Evolutionary conservation across 2,797 vertebrate genomes (phyloP).

Genomic region (Diceros bicornis): DNA sequence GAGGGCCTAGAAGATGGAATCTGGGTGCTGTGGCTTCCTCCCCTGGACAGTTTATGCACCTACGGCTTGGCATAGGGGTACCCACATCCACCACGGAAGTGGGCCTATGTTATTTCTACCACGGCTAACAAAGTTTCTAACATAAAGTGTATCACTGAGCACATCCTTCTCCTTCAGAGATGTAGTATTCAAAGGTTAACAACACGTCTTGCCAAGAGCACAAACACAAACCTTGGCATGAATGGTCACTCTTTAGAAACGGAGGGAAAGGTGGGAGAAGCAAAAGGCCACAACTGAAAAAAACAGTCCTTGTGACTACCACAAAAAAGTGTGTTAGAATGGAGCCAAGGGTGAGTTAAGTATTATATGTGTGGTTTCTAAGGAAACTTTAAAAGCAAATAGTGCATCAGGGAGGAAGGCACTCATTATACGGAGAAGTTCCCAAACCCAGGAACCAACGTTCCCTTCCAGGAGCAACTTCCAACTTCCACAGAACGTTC

Average conservation of each 20-base stretch:
- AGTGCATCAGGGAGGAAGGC: neutral
- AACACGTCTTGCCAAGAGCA: neutral
- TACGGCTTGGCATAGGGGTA: neutral
- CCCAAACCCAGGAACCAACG: neutral
- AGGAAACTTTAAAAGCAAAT: conserved; percentile 75
- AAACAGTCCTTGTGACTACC: conserved; percentile 48
- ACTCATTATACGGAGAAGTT: neutral
- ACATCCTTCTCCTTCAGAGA: conserved; percentile 43
- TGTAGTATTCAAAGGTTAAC: conserved; percentile 18
- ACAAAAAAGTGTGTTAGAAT: neutral
- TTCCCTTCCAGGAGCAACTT: neutral
- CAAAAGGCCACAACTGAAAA: conserved; percentile 42
- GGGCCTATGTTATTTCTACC: neutral
- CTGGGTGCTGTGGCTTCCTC: neutral
- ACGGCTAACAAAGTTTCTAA: neutral
- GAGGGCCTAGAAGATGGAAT: neutral
- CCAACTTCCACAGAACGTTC: neutral
- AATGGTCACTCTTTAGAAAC: conserved; percentile 47
- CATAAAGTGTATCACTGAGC: neutral
- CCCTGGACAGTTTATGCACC: neutral
- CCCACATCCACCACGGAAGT: neutral
- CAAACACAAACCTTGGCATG: neutral
- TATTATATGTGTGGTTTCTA: conserved; percentile 55
- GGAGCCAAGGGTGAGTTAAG: conserved; percentile 65
- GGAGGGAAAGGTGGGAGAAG: neutral